phyloP scores from a whole-genome alignment of 2,113 vertebrate species.

The Chunga burmeisteri region DNA sequence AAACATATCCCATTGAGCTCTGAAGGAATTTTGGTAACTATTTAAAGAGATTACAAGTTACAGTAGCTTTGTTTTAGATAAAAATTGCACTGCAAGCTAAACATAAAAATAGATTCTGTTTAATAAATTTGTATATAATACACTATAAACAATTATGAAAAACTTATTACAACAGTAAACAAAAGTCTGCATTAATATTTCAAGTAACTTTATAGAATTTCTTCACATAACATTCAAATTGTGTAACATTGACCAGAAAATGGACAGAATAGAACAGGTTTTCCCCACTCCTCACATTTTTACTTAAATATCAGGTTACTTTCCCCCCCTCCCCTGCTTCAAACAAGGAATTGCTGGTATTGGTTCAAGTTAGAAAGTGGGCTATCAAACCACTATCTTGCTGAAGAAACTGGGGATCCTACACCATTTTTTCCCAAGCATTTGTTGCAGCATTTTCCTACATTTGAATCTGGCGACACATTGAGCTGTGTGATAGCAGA shows the following conservation, averaged over 20 bases:
- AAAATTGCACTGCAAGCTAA: slow-evolving; percentile 40
- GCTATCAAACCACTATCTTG: slow-evolving; percentile 85
- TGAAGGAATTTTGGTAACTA: background rate
- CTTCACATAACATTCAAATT: background rate
- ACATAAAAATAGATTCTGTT: slow-evolving; percentile 72
- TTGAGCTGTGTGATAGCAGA: background rate
- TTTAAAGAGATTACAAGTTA: background rate
- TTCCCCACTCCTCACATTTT: background rate
- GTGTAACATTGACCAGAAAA: background rate
- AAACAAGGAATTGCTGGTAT: background rate
- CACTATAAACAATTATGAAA: background rate
- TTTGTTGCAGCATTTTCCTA: slow-evolving; percentile 3
- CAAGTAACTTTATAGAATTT: slow-evolving; percentile 12
- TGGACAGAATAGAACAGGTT: background rate
- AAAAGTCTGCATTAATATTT: slow-evolving; percentile 13
- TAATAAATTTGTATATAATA: slow-evolving; percentile 35
- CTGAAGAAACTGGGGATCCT: slow-evolving; percentile 57
- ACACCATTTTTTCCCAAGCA: background rate
- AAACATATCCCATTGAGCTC: background rate
- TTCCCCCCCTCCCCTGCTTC: background rate
- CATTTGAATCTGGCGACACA: background rate
- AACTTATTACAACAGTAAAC: slow-evolving; percentile 26
- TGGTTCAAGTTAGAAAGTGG: slow-evolving; percentile 54
- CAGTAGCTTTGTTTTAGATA: slow-evolving; percentile 54
- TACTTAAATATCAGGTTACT: background rate